Evolutionary conservation across 2,797 vertebrate genomes (phyloP).

Genomic region (Scarus forsteni): DNA sequence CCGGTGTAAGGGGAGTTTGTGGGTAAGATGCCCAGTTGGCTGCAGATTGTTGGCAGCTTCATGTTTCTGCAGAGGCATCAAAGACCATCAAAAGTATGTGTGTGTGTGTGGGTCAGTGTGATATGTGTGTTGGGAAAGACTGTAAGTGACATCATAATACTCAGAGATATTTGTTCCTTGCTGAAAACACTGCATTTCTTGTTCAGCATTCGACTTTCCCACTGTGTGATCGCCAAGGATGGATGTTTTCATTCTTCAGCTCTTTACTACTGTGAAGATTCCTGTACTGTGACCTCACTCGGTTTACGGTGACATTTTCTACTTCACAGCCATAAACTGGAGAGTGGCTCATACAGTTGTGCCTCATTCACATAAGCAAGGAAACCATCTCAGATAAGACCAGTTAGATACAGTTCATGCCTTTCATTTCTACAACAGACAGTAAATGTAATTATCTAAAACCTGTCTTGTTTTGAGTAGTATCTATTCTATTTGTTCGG

Average conservation of each 20-base stretch:
- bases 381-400: not conserved
- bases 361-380: not conserved
- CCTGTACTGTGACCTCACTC: constrained; percentile 22
- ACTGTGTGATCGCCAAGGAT: not conserved
- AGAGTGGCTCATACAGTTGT: not conserved
- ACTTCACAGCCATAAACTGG: not conserved
- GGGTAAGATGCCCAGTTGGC: constrained; percentile 59
- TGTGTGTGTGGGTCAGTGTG: constrained; percentile 7
- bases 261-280: constrained; percentile 3
- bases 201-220: constrained; percentile 2
- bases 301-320: constrained; percentile 9
- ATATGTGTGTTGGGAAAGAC: constrained; percentile 36
- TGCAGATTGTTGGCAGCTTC: constrained; percentile 55
- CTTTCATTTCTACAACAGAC: too few species aligned
- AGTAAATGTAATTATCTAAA: not conserved
- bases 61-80: constrained; percentile 66
- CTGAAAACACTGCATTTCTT: not conserved
- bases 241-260: constrained; percentile 16
- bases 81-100: constrained; percentile 49
- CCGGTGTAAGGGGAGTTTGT: constrained; percentile 26
- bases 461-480: not conserved
- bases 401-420: not conserved
- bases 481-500: not conserved
- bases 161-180: constrained; percentile 12
- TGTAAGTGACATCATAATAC: constrained; percentile 32